Evolutionary conservation across 1,140 invertebrate species (phyloP), one percentile per base, ranked within the genome.

Genomic region (Micrasema longulum): DNA sequence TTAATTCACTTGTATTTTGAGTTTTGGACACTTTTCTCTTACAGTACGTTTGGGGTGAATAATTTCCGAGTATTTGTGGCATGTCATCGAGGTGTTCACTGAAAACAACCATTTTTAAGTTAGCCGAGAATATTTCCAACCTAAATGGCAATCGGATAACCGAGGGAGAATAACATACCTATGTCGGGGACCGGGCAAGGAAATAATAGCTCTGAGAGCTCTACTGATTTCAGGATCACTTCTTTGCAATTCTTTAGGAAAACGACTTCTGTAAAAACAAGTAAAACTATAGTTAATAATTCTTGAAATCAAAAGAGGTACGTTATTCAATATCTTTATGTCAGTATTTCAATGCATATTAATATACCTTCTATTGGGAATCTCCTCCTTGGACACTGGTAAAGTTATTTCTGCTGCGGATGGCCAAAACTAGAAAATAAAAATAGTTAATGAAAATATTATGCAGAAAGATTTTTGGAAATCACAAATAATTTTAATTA

Each of bases 1-100:
- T 77, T 57, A 82, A 73, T 57, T 86, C 85, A 38, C 80, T 80
- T 18, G 84, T 85, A 64, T 85, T 85, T 68, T 85, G 84, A 5
- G 83, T 81, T 78, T 87, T 87, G 1, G 80, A 84, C 6, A 89
- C 77, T 79, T 88, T 89, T 31, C 85, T 85, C 74, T 89, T 88
- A 7, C 82, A 81, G 71, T 86, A 85, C 0, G 82, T 83, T 23
- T 80, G 81, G 5, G 82, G 77, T 6, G 77, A 71, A 16, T 77
- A 77, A 57, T 71, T 80, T 60, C 88, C 86, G 47, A 83, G 67
- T 18, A 82, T 76, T 45, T 82, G 80, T 75, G 86, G 85, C 3
- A 77, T 78, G 38, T 84, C 85, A 23, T 88, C 86, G 20, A 65
- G 14, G 12, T 57, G 43, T 20, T 55, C 50, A 52, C 70, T 75